Evolutionary conservation across 2,888 invertebrate species (phyloP).

Genomic region (Drosophila eohydei): DNA sequence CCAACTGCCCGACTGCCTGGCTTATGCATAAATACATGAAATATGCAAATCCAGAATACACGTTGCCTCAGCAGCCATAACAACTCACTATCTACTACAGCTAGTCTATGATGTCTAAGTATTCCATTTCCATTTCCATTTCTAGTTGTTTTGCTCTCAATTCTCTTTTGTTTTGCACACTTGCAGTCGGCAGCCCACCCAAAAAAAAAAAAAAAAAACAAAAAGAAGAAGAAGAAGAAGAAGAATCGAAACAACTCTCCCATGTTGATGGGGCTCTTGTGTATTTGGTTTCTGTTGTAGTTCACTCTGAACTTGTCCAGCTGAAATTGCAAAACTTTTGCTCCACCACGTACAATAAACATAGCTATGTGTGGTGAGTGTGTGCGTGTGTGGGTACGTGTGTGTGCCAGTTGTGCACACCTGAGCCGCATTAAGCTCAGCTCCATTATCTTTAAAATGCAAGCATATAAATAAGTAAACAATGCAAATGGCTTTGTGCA

Average conservation of each 20-base stretch:
- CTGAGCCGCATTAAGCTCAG: constrained; percentile 27
- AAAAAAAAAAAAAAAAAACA: not conserved
- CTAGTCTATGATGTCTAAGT: constrained; percentile 27
- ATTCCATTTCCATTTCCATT: not conserved
- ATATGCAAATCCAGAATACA: constrained; percentile 67
- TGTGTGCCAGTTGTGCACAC: constrained; percentile 20
- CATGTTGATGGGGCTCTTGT: constrained; percentile 44
- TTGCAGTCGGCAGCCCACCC: constrained; percentile 19
- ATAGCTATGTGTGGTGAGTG: constrained; percentile 9
- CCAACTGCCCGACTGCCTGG: not conserved
- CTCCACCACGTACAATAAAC: constrained; percentile 45
- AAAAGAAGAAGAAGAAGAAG: not conserved
- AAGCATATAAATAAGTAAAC: constrained; percentile 36
- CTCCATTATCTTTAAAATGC: constrained; percentile 32
- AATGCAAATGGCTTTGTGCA: constrained; percentile 40
- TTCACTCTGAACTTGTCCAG: constrained; percentile 48
- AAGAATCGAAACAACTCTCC: constrained; percentile 18
- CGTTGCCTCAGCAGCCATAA: constrained; percentile 16
- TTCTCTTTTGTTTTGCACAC: constrained; percentile 24
- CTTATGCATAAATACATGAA: constrained; percentile 65
- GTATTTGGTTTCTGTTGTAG: constrained; percentile 46
- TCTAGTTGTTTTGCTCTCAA: not conserved
- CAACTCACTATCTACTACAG: constrained; percentile 11
- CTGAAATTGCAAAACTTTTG: constrained; percentile 59
- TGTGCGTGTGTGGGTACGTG: not conserved